Base-by-base conservation (phyloP, 2,797 vertebrate genomes). In the Caiman crocodilus region DNA sequence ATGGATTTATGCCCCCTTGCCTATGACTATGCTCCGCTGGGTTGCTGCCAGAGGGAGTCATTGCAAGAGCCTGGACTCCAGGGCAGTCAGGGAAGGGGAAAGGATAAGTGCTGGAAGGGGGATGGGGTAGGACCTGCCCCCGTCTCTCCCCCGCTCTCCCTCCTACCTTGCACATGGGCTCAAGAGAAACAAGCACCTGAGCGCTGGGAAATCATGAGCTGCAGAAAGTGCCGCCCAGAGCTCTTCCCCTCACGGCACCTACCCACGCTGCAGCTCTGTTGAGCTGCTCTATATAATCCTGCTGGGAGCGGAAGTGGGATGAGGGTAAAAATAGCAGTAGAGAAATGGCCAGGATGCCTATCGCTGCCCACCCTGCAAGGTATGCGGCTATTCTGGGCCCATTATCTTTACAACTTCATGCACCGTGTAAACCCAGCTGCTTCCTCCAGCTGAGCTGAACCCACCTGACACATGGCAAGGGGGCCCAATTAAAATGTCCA, bases 221-320 rank as follows among this genome's bases (percentile, higher is more conserved):
- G 76, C 78, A 21, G 59, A 67, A 85, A 86, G 3, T 57, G 14
- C 58, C 13, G 69, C 4, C 67, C 23, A 61, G 1, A 74, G 82
- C 20, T 91, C 75, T 88, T n/a, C 61, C 58, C 23, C 42, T 26
- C 23, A 2, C 18, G 16, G 25, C 76, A 64, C 32, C 56, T 5
- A 1, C n/a, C 2, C 64, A 60, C 89, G 65, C 42, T 15, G 59
- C 81, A 30, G 76, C 77, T 92, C 91, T 87, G 90, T 50, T 63
- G 16, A 79, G 65, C 87, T 88, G 90, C 90, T 89, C 92, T 95
- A 96, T 90, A 96, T 89, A 95, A 96, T 88, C 17, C 42, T 79
- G 14, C 79, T 56, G 2, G 2, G 55, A 84, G 85, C 85, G 82
- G 84, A 91, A 76, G 90, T 2, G 67, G 71, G 63, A 15, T 6